Percentiles rank a stretch among this genome's conserved stretches.
phyloP scores from a whole-genome alignment of 2,797 vertebrate genomes.

The Pseudomugil gertrudae region DNA sequence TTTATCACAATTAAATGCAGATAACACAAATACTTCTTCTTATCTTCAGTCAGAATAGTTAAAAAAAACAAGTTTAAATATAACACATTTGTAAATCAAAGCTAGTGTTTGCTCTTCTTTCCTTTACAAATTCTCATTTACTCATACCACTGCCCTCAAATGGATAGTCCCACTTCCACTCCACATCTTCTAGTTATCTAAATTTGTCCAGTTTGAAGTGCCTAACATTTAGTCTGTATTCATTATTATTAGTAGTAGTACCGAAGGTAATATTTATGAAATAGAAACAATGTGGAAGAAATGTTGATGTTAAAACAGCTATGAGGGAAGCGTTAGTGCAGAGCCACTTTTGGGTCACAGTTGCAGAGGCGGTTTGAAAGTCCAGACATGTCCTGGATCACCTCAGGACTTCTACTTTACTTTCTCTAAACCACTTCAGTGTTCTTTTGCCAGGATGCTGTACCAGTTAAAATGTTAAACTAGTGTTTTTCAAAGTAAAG shows the following conservation, averaged over 20 bases:
- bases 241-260: too few species aligned
- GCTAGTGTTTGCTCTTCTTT: too few species aligned
- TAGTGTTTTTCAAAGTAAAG: too few species aligned
- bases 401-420: background rate
- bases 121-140: background rate
- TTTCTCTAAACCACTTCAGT: background rate
- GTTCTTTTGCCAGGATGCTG: background rate
- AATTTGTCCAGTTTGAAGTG: background rate
- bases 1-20: background rate
- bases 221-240: background rate
- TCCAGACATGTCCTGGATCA: too few species aligned
- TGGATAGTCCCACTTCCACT: conserved; percentile 28
- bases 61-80: background rate
- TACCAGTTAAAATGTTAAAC: background rate
- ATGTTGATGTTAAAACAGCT: background rate
- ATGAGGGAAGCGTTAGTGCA: too few species aligned
- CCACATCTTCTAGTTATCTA: too few species aligned
- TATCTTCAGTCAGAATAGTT: background rate
- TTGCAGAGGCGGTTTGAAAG: too few species aligned
- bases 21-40: background rate
- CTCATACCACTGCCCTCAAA: conserved; percentile 47
- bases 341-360: too few species aligned
- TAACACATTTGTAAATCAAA: too few species aligned
- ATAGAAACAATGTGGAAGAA: too few species aligned
- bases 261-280: too few species aligned